Evolutionary conservation across 2,113 vertebrate genomes (phyloP), one percentile per base, ranked within the genome.

Genomic region (Rhinolophus sinicus): DNA sequence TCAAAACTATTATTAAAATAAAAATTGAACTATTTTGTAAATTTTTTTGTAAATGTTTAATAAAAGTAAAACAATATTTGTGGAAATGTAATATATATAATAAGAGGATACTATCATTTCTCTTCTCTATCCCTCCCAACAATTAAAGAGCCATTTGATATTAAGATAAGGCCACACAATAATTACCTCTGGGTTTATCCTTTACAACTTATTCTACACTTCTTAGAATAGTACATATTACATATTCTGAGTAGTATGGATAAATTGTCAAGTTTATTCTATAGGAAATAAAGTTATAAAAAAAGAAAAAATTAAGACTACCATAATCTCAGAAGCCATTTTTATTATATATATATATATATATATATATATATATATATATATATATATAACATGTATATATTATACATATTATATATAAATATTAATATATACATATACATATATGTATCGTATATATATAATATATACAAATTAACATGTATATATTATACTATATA

Each of bases 11-110:
- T 91, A 93, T 60, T 82, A 64, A 72, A 81, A 19, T 87, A 30
- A 76, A 92, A 88, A 95, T 65, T 5, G 16, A 80, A 24, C 28
- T 70, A 30, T 24, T 60, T 70, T 40, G 28, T 44, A 38, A 90
- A 67, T 76, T 54, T 80, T 24, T 60, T 70, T 40, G 28, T 50
- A 38, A 90, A 67, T 76, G 28, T 72, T 54, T 80, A 60, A 81
- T 77, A 76, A 54, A 93, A 47, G 56, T n/a, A 40, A 93, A 86
- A 82, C 10, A 78, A 69, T 75, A 58, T 77, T 94, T 83, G 38
- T 78, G 24, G 19, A 72, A 26, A 62, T 76, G 64, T 69, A 75
- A 80, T 54, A 82, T n/a, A 54, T 1, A 73, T 24, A 6, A 28
- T 86, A 84, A 77, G 33, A 5, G 38, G 33, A 18, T 19, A 26